These are phyloP conservation scores for Paradoxurus hermaphroditus DNA, from an alignment of 2,113 vertebrate genomes.

Conservation along the genomic window DNA sequence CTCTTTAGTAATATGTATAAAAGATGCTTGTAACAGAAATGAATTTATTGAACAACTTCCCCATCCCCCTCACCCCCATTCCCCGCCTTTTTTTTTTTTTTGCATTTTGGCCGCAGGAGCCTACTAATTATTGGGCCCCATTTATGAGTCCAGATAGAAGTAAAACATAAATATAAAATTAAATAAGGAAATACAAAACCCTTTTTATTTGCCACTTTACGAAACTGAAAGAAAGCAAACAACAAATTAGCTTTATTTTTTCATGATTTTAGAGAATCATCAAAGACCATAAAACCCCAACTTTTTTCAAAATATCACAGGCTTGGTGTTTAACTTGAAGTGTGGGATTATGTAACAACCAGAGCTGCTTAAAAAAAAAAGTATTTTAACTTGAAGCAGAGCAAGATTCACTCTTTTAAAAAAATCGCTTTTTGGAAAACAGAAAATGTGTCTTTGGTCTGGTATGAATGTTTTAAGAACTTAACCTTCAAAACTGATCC, in stretches of 20 bases:
- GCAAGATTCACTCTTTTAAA: neutral
- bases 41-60: conserved; percentile 76
- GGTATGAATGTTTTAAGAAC: conserved; percentile 29
- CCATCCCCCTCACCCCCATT: neutral
- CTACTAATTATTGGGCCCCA: conserved; percentile 84
- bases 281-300: conserved; percentile 74
- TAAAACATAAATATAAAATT: conserved; percentile 87
- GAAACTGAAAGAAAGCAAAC: conserved; percentile 78
- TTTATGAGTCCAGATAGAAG: conserved; percentile 81
- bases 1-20: conserved; percentile 86
- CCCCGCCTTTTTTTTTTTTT: neutral
- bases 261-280: conserved; percentile 74
- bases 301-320: conserved; percentile 67
- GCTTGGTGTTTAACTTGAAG: neutral
- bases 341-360: neutral
- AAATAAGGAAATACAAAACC: conserved; percentile 83
- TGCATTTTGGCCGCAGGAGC: conserved; percentile 77
- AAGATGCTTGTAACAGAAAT: conserved; percentile 88
- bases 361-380: neutral
- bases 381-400: neutral
- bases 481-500: neutral
- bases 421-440: conserved; percentile 23
- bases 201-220: conserved; percentile 80
- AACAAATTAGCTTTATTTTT: conserved; percentile 79
- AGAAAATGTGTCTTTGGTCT: conserved; percentile 38